phyloP scores from a whole-genome alignment of 2,797 vertebrate genomes.

The Sebastes taczanowskii region DNA sequence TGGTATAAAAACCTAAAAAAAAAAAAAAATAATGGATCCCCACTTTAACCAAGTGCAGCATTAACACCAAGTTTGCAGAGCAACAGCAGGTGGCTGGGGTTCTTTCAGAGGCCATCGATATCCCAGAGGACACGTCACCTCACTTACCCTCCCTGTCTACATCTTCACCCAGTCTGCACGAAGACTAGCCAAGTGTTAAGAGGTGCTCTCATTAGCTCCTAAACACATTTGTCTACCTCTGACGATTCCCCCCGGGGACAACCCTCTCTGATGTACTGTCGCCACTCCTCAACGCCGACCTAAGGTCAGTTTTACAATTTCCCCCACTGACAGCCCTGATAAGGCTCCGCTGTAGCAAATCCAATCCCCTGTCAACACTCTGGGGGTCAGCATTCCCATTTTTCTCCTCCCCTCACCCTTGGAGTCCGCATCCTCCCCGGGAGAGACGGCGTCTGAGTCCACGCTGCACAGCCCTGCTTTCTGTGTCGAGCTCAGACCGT shows the following conservation, averaged over 20 bases:
- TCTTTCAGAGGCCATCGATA: conserved; percentile 10
- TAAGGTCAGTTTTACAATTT: conserved; percentile 18
- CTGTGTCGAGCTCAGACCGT: conserved; percentile 73
- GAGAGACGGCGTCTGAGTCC: conserved; percentile 59
- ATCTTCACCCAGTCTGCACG: conserved; percentile 5
- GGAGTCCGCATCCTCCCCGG: conserved; percentile 68
- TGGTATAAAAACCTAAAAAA: no score
- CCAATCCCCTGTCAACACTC: conserved; percentile 45
- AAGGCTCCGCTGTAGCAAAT: conserved; percentile 35
- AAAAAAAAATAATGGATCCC: neutral
- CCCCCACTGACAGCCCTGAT: conserved; percentile 43
- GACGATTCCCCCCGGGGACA: conserved; percentile 24
- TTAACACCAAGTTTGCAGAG: conserved; percentile 4
- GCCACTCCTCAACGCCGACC: conserved; percentile 26
- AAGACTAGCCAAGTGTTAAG: neutral
- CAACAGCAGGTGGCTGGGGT: conserved; percentile 29
- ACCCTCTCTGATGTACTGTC: conserved; percentile 2
- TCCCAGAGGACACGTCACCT: conserved; percentile 35
- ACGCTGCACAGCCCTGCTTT: conserved; percentile 73
- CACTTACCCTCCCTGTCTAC: conserved; percentile 41
- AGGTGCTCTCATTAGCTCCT: conserved; percentile 39
- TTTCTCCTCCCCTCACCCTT: conserved; percentile 69
- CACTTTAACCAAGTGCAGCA: neutral
- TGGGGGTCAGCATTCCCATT: conserved; percentile 7
- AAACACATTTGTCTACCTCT: conserved; percentile 46